Conservation (phyloP, 1,140 invertebrate species). For the Asobara japonica region DNA sequence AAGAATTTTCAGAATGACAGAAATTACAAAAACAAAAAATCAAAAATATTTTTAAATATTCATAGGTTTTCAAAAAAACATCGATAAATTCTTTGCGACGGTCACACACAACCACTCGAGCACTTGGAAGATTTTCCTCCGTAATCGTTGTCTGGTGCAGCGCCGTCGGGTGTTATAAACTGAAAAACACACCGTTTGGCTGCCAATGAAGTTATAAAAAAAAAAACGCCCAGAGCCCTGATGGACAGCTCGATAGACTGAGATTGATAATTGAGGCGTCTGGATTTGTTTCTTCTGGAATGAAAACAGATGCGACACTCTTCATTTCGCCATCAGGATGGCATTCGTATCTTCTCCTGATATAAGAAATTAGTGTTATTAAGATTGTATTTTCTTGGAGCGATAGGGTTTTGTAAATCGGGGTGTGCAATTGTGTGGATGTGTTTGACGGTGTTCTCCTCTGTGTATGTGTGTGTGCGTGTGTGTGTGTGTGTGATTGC, state of each 20-base stretch:
- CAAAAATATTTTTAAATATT: too few species aligned
- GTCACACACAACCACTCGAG: neutral
- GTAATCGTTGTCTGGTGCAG: neutral
- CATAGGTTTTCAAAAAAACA: too few species aligned
- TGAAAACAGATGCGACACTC: neutral
- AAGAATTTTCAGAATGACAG: too few species aligned
- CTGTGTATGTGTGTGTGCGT: too few species aligned
- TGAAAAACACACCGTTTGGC: neutral
- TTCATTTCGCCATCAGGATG: conserved; percentile 13
- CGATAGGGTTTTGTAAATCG: too few species aligned
- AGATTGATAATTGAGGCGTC: conserved; percentile 13
- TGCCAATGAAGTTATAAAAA: neutral
- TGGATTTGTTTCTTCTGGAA: neutral
- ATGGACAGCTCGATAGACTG: neutral
- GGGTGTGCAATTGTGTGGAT: too few species aligned
- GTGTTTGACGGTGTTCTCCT: too few species aligned
- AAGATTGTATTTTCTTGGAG: too few species aligned
- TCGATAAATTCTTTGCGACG: too few species aligned
- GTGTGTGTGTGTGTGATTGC: too few species aligned
- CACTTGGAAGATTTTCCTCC: neutral
- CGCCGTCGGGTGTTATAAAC: neutral
- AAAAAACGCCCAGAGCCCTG: neutral
- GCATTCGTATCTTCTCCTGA: neutral
- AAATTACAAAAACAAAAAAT: too few species aligned
- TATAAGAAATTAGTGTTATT: too few species aligned